Percentiles rank a stretch among this genome's conserved stretches.
These are phyloP conservation scores for Pediacus dermestoides DNA, from an alignment of 2,888 invertebrate genomes.

Conservation along the genomic window DNA sequence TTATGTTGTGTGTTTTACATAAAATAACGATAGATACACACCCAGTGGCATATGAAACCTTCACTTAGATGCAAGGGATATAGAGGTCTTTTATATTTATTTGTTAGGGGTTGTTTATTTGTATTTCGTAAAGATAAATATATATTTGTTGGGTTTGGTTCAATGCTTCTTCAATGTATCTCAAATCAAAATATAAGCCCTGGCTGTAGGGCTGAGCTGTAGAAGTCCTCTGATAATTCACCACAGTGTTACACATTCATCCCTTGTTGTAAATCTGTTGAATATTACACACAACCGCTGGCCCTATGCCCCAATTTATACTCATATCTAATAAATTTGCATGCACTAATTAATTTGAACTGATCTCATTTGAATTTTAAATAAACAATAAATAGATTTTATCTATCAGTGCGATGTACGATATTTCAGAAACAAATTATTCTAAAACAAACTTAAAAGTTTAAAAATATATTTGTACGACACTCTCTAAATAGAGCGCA, in stretches of 20 bases:
- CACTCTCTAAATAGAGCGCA: background rate
- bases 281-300: constrained; percentile 3
- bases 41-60: too few relatives aligned
- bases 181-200: too few relatives aligned
- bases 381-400: constrained; percentile 5
- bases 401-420: background rate
- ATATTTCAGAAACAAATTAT: background rate
- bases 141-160: too few relatives aligned
- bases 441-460: background rate
- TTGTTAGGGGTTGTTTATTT: too few relatives aligned
- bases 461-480: constrained; percentile 1
- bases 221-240: background rate
- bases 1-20: constrained; percentile 7
- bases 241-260: constrained; percentile 1
- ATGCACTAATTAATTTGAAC: constrained; percentile 4
- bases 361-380: constrained; percentile 5
- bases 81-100: too few relatives aligned
- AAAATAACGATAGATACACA: constrained; percentile 9
- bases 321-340: constrained; percentile 4
- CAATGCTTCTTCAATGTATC: too few relatives aligned
- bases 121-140: background rate
- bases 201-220: too few relatives aligned
- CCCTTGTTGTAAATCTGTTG: constrained; percentile 4
- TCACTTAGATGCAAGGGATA: too few relatives aligned
- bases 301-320: constrained; percentile 4